phyloP scores from a whole-genome alignment of 2,113 vertebrate species.

The Zingel zingel region DNA sequence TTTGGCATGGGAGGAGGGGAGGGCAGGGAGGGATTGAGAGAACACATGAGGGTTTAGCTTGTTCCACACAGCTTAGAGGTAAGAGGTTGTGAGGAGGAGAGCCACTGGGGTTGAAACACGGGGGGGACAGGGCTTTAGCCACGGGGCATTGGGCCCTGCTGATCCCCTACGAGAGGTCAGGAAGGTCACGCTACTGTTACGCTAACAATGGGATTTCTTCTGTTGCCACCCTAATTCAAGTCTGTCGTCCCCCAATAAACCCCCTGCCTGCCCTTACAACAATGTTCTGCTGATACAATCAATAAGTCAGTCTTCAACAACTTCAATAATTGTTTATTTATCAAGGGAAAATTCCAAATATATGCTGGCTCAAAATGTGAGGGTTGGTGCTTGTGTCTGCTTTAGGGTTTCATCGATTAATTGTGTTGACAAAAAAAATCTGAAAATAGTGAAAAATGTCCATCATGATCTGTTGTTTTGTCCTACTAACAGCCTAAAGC shows the following conservation, averaged over 20 bases:
- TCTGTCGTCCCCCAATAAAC: conserved; percentile 10
- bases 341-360: background rate
- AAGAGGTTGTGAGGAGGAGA: conserved; percentile 66
- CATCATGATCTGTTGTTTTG: background rate
- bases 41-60: conserved; percentile 66
- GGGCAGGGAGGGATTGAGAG: conserved; percentile 42
- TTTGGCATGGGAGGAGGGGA: conserved; percentile 21
- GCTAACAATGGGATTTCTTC: conserved; percentile 85
- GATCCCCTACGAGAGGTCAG: conserved; percentile 79
- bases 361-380: background rate
- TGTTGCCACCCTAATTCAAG: conserved; percentile 59
- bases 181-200: conserved; percentile 84
- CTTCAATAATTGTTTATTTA: background rate
- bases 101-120: conserved; percentile 42
- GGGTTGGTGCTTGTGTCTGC: no score
- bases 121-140: conserved; percentile 60
- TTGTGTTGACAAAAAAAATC: background rate
- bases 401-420: background rate
- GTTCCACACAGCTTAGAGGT: conserved; percentile 77
- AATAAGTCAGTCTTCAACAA: background rate
- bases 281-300: background rate
- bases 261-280: conserved; percentile 22
- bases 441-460: background rate
- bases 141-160: conserved; percentile 57
- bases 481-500: background rate